Percentiles rank a stretch among this genome's conserved stretches.
Conservation (phyloP, 2,888 invertebrate genomes). For the Idaea biselata region DNA sequence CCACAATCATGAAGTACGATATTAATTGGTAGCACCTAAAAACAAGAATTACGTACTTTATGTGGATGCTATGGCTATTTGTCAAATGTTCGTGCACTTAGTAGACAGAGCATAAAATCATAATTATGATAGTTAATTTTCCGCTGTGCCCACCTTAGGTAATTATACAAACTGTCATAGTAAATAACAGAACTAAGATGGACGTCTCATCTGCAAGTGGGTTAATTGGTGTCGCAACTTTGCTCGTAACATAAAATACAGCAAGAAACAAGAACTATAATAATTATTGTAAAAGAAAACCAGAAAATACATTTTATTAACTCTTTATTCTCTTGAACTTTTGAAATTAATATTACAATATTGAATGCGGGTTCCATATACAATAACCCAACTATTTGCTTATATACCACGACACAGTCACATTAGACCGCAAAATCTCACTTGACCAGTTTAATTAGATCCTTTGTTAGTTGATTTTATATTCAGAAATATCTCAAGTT, state of each 20-base stretch:
- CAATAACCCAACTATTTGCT: conserved; percentile 79
- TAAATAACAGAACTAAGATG: not conserved
- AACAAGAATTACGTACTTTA: no score
- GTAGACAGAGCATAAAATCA: not conserved
- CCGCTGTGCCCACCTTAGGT: not conserved
- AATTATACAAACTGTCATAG: not conserved
- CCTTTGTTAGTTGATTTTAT: conserved; percentile 16
- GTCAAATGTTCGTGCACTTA: no score
- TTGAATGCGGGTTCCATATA: conserved; percentile 79
- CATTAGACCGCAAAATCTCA: conserved; percentile 55
- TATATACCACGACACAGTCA: conserved; percentile 79
- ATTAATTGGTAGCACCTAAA: no score
- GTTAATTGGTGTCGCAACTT: not conserved
- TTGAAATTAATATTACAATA: conserved; percentile 81
- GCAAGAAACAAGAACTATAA: not conserved
- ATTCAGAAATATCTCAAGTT: conserved; percentile 23
- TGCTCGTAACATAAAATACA: not conserved
- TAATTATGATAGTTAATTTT: not conserved
- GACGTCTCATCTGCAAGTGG: not conserved
- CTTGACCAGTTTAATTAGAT: conserved; percentile 46
- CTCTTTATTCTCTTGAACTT: conserved; percentile 81
- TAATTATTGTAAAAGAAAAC: conserved; percentile 25
- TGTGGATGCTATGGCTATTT: no score
- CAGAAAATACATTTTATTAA: conserved; percentile 68
- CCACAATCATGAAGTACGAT: no score